Evolutionary conservation across 2,888 invertebrate species (phyloP).

Genomic region (Philopedon plagiatum): DNA sequence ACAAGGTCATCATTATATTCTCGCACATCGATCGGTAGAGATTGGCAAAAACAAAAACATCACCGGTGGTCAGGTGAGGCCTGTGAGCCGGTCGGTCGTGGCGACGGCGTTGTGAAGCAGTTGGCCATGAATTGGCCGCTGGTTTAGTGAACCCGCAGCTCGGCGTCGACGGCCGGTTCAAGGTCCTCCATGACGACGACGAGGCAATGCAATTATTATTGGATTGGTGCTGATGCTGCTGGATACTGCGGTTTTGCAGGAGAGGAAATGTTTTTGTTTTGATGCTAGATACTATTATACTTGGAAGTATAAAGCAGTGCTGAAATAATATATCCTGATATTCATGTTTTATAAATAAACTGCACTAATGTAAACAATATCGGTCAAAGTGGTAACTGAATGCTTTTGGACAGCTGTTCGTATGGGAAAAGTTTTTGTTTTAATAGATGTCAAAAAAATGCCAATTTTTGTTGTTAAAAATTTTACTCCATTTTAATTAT

Average conservation of each 20-base stretch:
- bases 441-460: too few relatives aligned
- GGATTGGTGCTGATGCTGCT: constrained; percentile 5
- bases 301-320: too few relatives aligned
- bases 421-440: too few relatives aligned
- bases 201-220: constrained; percentile 35
- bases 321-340: too few relatives aligned
- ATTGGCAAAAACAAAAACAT: constrained; percentile 42
- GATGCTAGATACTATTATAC: too few relatives aligned
- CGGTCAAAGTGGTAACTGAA: too few relatives aligned
- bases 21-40: background rate
- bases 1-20: constrained; percentile 9
- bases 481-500: too few relatives aligned
- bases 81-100: constrained; percentile 21
- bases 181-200: constrained; percentile 43
- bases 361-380: too few relatives aligned
- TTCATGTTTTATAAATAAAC: too few relatives aligned
- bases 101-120: constrained; percentile 37
- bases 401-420: too few relatives aligned
- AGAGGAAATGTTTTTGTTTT: background rate
- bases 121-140: constrained; percentile 60
- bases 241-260: background rate
- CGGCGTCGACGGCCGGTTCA: constrained; percentile 52
- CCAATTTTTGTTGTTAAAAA: too few relatives aligned
- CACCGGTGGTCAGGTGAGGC: constrained; percentile 36
- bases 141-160: constrained; percentile 61